Evolutionary conservation across 2,113 vertebrate species (phyloP), one percentile per base, ranked within the genome.

Genomic region (Nerophis lumbriciformis): DNA sequence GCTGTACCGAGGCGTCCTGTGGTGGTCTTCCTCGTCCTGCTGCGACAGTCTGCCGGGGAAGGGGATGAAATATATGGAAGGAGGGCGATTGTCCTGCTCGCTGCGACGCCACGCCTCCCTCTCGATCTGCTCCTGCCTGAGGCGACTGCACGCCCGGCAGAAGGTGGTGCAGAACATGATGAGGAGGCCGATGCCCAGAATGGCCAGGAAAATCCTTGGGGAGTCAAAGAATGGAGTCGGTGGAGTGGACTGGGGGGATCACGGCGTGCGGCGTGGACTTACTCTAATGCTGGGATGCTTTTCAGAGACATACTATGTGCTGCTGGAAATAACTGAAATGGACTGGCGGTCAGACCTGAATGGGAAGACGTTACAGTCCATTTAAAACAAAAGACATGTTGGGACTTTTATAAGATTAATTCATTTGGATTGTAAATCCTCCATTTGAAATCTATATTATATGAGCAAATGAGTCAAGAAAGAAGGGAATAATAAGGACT

Each of bases 41-140:
- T 15, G 75, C 2, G 81, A 69, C 8, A 55, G 5, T n/a, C 16
- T 61, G 36, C 75, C 4, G 1, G 66, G 83, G 60, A 83, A 85
- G 42, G 84, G 86, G 61, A 88, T 88, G 70, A 84, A 72, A 51
- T 71, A 88, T 28, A 88, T 78, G 0, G 84, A 44, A 5, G 50
- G 59, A 0, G 52, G 47, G 2, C 19, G 61, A 0, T 42, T 14
- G 0, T 60, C 59, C 2, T 59, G 64, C n/a, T 81, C 75, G 0
- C 15, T 55, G 36, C 53, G 68, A 35, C 62, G 50, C 65, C 7
- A 14, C 4, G 7, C 38, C 52, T 84, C 68, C 59, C 67, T 54
- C 35, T 77, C 68, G 0, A 77, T 55, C 52, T 37, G 71, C 48
- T 72, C 70, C 51, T 76, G 69, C 11, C 83, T 63, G 0, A 76